Percentiles rank a stretch among this genome's conserved stretches.
Evolutionary conservation across 2,888 invertebrate species (phyloP).

Genomic region (Alloplasta piceator): DNA sequence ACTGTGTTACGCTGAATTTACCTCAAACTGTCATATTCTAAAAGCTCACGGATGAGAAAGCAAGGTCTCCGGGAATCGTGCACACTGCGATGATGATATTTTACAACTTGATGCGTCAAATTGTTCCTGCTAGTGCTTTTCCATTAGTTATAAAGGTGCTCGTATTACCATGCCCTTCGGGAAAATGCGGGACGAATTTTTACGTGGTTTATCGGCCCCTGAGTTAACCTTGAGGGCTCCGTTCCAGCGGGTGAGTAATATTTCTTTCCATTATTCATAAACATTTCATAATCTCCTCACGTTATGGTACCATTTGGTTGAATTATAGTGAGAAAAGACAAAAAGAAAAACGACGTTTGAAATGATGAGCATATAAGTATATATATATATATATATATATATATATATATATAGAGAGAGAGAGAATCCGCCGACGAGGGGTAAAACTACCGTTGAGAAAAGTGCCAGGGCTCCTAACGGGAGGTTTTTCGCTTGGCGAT

Average conservation of each 20-base stretch:
- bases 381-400: too few relatives aligned
- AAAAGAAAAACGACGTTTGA: slow-evolving; percentile 27
- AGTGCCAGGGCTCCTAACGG: slow-evolving; percentile 15
- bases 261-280: slow-evolving; percentile 80
- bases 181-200: slow-evolving; percentile 12
- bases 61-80: slow-evolving; percentile 7
- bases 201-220: slow-evolving; percentile 27
- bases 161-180: slow-evolving; percentile 44
- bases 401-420: too few relatives aligned
- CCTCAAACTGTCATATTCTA: too few relatives aligned
- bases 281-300: slow-evolving; percentile 81
- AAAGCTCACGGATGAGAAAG: slow-evolving; percentile 54
- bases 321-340: slow-evolving; percentile 73
- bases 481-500: slow-evolving; percentile 28
- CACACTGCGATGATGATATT: slow-evolving; percentile 71
- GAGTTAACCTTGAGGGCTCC: slow-evolving; percentile 36
- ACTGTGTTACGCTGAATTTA: too few relatives aligned
- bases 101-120: slow-evolving; percentile 77
- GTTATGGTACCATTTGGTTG: slow-evolving; percentile 62
- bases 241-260: slow-evolving; percentile 71
- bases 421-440: slow-evolving; percentile 20
- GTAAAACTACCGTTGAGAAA: slow-evolving; percentile 29
- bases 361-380: too few relatives aligned
- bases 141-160: slow-evolving; percentile 8
- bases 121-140: slow-evolving; percentile 72